phyloP scores from a whole-genome alignment of 2,888 invertebrate genomes.

The Diogma glabrata region DNA sequence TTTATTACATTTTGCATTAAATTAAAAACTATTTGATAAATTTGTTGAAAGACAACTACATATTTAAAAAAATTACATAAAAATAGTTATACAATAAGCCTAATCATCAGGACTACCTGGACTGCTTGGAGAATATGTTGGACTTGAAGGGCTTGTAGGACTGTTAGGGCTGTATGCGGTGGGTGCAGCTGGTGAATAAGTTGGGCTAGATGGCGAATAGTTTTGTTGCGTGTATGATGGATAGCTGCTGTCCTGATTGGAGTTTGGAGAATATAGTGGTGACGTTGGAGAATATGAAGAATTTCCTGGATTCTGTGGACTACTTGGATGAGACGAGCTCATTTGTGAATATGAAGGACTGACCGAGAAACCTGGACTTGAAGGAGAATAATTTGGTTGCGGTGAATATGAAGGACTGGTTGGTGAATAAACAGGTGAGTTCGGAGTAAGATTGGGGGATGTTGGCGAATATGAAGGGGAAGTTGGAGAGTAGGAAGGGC shows the following conservation, averaged over 20 bases:
- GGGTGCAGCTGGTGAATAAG: slow-evolving; percentile 74
- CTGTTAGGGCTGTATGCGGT: slow-evolving; percentile 58
- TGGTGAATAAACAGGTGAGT: slow-evolving; percentile 68
- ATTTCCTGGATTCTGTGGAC: slow-evolving; percentile 51
- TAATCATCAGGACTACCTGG: slow-evolving; percentile 32
- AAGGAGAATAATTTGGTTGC: slow-evolving; percentile 53
- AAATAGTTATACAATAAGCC: no score
- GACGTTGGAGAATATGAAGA: slow-evolving; percentile 68
- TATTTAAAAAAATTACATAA: no score
- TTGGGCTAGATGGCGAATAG: slow-evolving; percentile 67
- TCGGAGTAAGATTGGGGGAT: slow-evolving; percentile 67
- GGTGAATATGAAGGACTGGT: slow-evolving; percentile 78
- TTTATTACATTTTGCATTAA: no score
- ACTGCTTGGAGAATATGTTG: slow-evolving; percentile 71
- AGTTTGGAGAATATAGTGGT: slow-evolving; percentile 73
- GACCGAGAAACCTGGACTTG: slow-evolving; percentile 52
- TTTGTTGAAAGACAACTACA: no score
- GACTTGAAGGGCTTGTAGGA: slow-evolving; percentile 61
- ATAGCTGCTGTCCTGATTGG: no score
- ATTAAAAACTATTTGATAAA: no score
- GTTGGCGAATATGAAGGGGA: slow-evolving; percentile 59
- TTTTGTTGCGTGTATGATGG: slow-evolving; percentile 79
- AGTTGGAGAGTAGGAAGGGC: slow-evolving; percentile 48
- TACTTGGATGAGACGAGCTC: slow-evolving; percentile 34
- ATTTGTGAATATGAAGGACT: slow-evolving; percentile 74